phyloP scores from a whole-genome alignment of 2,797 vertebrate genomes.

The Trachurus trachurus region DNA sequence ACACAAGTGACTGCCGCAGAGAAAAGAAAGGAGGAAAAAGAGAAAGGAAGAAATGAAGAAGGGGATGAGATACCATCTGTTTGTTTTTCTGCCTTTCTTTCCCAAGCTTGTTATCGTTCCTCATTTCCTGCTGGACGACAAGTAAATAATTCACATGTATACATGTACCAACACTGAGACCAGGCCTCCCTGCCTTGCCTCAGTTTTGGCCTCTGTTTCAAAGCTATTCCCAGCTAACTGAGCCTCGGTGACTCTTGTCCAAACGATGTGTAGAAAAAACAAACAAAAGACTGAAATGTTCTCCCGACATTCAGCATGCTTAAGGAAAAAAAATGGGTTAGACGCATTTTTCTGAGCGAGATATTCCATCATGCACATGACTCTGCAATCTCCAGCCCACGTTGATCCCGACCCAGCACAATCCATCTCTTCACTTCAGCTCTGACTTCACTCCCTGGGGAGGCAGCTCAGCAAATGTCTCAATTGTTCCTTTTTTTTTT shows the following conservation, averaged over 20 bases:
- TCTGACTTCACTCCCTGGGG: conserved; percentile 63
- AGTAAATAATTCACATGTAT: conserved; percentile 83
- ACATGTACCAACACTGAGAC: conserved; percentile 72
- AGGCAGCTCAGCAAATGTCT: conserved; percentile 67
- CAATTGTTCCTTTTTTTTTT: conserved; percentile 67
- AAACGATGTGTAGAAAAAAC: conserved; percentile 65
- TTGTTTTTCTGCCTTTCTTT: conserved; percentile 84
- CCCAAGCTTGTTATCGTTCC: conserved; percentile 85
- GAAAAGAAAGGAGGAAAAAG: conserved; percentile 43
- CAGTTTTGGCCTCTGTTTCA: conserved; percentile 68
- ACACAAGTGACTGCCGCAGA: conserved; percentile 18
- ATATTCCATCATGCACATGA: conserved; percentile 70
- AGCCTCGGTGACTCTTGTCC: conserved; percentile 59
- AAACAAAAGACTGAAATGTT: conserved; percentile 68
- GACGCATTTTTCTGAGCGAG: conserved; percentile 65
- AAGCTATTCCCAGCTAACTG: conserved; percentile 64
- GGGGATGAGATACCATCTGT: conserved; percentile 74
- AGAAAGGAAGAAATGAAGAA: conserved; percentile 50
- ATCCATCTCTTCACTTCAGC: conserved; percentile 65
- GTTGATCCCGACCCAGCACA: conserved; percentile 60
- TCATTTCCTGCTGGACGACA: conserved; percentile 84
- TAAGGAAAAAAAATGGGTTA: conserved; percentile 33
- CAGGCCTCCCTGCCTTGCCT: conserved; percentile 60
- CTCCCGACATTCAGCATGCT: conserved; percentile 44
- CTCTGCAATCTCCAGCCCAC: conserved; percentile 71